These are phyloP conservation scores for Platyscelio sp. DNA, from an alignment of 2,888 invertebrate genomes.

Conservation along the genomic window DNA sequence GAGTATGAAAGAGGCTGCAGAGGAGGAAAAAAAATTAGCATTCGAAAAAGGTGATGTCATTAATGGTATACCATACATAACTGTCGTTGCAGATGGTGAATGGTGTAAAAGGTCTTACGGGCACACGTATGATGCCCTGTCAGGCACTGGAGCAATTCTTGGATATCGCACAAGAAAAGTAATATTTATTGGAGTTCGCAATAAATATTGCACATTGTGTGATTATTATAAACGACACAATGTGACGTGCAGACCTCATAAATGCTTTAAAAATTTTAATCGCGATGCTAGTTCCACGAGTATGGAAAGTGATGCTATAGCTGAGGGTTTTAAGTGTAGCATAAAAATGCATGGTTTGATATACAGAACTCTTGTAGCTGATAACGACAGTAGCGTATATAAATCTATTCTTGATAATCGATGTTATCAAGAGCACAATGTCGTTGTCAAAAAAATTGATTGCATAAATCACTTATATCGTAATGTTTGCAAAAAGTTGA, in stretches of 20 bases:
- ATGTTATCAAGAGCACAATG: conserved; percentile 39
- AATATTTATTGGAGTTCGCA: conserved; percentile 70
- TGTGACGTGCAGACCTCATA: conserved; percentile 8
- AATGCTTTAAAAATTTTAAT: conserved; percentile 73
- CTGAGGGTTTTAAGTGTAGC: conserved; percentile 29
- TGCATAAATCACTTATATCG: conserved; percentile 62
- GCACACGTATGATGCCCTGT: conserved; percentile 45
- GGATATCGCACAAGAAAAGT: conserved; percentile 61
- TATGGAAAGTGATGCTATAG: conserved; percentile 37
- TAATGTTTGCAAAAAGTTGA: conserved; percentile 33
- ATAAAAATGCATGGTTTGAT: conserved; percentile 36
- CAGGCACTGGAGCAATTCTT: conserved; percentile 52
- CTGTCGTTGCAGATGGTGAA: conserved; percentile 55
- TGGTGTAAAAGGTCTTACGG: conserved; percentile 62
- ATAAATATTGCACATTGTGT: conserved; percentile 61
- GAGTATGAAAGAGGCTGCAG: conserved; percentile 35
- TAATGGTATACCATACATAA: conserved; percentile 15
- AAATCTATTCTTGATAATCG: conserved; percentile 42
- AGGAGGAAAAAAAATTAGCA: conserved; percentile 49
- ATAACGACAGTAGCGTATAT: conserved; percentile 58
- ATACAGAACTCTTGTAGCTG: conserved; percentile 42
- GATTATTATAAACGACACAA: conserved; percentile 17
- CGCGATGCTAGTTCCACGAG: conserved; percentile 36
- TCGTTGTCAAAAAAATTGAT: conserved; percentile 51
- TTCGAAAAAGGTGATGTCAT: conserved; percentile 31